Evolutionary conservation across 2,888 invertebrate species (phyloP), one percentile per base, ranked within the genome.

Genomic region (Diploptera punctata): DNA sequence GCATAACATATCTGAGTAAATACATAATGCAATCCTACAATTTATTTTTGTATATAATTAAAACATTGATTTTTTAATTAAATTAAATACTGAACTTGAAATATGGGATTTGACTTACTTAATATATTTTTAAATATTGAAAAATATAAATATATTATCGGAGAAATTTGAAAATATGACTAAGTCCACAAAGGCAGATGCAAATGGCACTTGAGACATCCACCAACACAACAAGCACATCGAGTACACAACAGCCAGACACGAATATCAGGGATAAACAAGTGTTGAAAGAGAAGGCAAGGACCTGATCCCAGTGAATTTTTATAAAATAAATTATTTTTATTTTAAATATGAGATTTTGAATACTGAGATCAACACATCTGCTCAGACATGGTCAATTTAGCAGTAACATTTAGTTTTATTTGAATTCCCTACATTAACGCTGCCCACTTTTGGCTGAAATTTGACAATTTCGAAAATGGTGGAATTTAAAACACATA

Each of bases 241-340:
- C 18, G 61, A 71, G 26, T 21, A 71, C 65, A 67, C 71, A 71
- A 65, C 71, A 71, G 71, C 65, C 67, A 70, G 47, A 38, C 47
- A 47, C 1, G 16, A n/a, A n/a, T 19, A 60, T 31, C 21, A 33
- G 19, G 33, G 33, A 33, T 62, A 70, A 52, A 65, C 44, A 65
- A 47, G 31, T 29, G 62, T 24, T 70, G 49, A 26, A 61, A 52
- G 49, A 70, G 70, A 65, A 70, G 70, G 65, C 65, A 70, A 70
- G 80, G 80, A 82, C 82, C 81, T 80, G 82, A 82, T 81, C 81
- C 82, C 82, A 82, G 78, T 82, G 81, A 82, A 82, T 81, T 3
- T 44, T 65, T 18, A 31, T n/a, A n/a, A n/a, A n/a, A n/a, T n/a
- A n/a, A n/a, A n/a, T 13, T 47, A n/a, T 47, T 47, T n/a, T 47